Evolutionary conservation across 2,113 vertebrate genomes (phyloP).

Genomic region (Lepus americanus): DNA sequence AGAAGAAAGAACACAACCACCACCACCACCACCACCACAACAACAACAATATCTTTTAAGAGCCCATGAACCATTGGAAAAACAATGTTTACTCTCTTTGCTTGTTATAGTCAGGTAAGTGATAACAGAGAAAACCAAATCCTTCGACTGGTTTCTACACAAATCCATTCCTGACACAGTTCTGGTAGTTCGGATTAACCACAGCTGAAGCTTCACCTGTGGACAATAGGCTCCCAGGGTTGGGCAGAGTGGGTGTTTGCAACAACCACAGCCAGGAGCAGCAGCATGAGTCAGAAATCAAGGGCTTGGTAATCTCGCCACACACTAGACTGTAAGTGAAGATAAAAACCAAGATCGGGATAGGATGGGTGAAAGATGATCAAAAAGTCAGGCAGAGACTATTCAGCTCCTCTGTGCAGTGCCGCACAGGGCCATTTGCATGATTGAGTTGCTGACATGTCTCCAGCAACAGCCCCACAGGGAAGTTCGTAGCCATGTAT

Average conservation of each 20-base stretch:
- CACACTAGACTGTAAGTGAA: neutral
- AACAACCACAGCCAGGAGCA: neutral
- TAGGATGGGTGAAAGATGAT: neutral
- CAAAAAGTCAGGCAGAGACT: neutral
- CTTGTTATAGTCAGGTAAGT: neutral
- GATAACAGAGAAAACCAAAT: neutral
- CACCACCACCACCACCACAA: neutral
- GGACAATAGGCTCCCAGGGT: fast-evolving
- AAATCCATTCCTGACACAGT: neutral
- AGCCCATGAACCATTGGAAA: neutral
- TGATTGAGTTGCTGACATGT: fast-evolving
- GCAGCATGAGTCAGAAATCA: neutral
- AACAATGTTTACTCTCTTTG: neutral
- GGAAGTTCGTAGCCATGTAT: neutral
- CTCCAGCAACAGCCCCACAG: neutral
- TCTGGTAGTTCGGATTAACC: too few relatives aligned
- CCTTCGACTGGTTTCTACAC: neutral
- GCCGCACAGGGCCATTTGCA: neutral
- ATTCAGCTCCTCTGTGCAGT: neutral
- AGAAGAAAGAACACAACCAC: neutral
- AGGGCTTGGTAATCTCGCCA: neutral
- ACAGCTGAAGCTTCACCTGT: neutral
- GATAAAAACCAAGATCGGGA: neutral
- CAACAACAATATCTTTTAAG: neutral
- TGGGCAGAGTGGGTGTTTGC: fast-evolving